Conservation (phyloP, 2,888 invertebrate species). For the Augiades crinisus region DNA sequence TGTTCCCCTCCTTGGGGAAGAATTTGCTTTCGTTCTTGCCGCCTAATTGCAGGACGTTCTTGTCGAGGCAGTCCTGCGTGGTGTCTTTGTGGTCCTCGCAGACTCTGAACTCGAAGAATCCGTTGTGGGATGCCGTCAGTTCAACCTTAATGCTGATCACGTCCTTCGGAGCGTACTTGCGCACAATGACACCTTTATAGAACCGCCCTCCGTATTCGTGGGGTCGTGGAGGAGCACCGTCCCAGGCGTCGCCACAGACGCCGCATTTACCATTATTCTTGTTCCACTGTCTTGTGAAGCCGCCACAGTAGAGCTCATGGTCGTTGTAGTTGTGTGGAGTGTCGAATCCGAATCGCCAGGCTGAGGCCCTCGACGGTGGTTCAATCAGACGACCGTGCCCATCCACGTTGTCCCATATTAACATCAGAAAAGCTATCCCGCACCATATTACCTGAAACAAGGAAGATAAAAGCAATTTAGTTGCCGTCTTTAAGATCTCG, state of each 20-base stretch:
- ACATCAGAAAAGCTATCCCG: constrained; percentile 49
- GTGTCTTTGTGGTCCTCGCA: constrained; percentile 88
- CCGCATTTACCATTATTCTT: constrained; percentile 92
- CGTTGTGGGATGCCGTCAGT: constrained; percentile 93
- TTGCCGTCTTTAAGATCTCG: neutral
- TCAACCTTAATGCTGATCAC: constrained; percentile 88
- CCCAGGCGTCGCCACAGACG: constrained; percentile 93
- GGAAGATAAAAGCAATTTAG: neutral
- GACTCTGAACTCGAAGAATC: constrained; percentile 92
- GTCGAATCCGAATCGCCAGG: constrained; percentile 94
- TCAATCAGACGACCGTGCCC: constrained; percentile 90
- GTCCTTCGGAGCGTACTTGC: constrained; percentile 87
- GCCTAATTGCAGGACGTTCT: constrained; percentile 83
- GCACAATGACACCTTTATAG: constrained; percentile 90
- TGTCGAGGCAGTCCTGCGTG: constrained; percentile 89
- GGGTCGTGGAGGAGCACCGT: constrained; percentile 84
- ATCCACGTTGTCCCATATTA: constrained; percentile 56
- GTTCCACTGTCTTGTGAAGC: constrained; percentile 91
- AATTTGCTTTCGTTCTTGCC: constrained; percentile 80
- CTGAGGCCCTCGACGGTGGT: constrained; percentile 92
- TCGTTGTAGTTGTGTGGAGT: constrained; percentile 95
- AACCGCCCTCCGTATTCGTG: constrained; percentile 93
- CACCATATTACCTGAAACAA: constrained; percentile 66
- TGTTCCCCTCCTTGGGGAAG: constrained; percentile 89
- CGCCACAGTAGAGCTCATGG: constrained; percentile 93